Percentiles rank a stretch among this genome's conserved stretches.
Evolutionary conservation across 2,113 vertebrate genomes (phyloP).

Genomic region (Mohoua ochrocephala): DNA sequence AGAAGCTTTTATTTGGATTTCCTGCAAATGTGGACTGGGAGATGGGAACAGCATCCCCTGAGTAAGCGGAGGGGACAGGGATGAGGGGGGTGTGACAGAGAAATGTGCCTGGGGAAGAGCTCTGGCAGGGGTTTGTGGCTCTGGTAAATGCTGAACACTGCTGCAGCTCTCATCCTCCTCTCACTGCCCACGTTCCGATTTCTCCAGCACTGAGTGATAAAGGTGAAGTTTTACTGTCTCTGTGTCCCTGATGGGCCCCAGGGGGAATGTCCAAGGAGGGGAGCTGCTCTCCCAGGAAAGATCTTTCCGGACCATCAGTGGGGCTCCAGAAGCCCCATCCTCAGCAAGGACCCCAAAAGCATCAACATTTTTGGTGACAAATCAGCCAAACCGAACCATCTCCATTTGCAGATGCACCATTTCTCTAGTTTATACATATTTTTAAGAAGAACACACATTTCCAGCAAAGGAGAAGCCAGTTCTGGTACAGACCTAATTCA

Average conservation of each 20-base stretch:
- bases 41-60: neutral
- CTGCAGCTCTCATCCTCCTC: neutral
- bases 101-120: neutral
- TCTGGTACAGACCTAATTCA: neutral
- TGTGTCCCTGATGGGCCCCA: neutral
- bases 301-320: neutral
- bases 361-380: neutral
- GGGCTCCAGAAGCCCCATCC: neutral
- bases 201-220: neutral
- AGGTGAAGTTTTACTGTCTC: neutral
- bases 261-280: neutral
- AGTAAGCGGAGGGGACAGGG: accelerated
- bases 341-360: neutral
- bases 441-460: neutral
- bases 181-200: neutral
- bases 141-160: neutral
- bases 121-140: neutral
- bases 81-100: neutral
- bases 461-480: neutral
- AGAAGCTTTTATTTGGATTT: neutral
- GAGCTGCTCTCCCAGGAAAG: neutral
- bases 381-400: neutral
- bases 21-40: neutral
- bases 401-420: neutral
- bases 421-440: neutral